Conservation (phyloP, 2,113 vertebrate species). For the Jacana jacana region DNA sequence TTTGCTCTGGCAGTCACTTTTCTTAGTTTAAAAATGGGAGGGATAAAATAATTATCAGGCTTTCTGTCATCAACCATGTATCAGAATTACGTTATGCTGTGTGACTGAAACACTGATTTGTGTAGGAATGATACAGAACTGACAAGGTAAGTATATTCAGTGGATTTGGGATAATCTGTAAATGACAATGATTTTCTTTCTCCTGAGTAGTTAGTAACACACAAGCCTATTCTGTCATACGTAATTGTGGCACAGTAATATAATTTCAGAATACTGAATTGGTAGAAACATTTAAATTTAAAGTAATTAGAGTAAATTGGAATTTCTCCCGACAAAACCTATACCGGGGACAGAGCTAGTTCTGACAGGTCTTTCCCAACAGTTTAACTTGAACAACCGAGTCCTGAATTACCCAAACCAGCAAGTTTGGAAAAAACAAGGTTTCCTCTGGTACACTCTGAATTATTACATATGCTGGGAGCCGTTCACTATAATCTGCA, state of each 20-base stretch:
- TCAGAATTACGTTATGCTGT: background rate
- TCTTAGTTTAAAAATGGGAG: background rate
- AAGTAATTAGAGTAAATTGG: background rate
- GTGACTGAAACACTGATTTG: background rate
- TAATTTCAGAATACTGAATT: background rate
- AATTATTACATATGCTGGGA: background rate
- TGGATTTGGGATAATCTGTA: background rate
- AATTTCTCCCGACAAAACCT: background rate
- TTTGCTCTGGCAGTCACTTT: background rate
- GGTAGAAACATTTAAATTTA: background rate
- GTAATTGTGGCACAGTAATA: background rate
- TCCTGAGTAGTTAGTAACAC: background rate
- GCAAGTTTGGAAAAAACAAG: background rate
- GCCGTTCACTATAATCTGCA: background rate
- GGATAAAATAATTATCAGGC: background rate
- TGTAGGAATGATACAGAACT: background rate
- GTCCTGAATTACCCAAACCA: background rate
- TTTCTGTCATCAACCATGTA: background rate
- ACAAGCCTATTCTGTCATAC: background rate
- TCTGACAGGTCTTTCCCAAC: background rate
- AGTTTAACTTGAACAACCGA: background rate
- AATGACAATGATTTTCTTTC: background rate
- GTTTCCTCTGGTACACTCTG: background rate
- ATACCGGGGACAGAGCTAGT: background rate
- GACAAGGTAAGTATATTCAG: background rate